Base-by-base conservation (phyloP, 2,113 vertebrate genomes). In the Capricornis sumatraensis region DNA sequence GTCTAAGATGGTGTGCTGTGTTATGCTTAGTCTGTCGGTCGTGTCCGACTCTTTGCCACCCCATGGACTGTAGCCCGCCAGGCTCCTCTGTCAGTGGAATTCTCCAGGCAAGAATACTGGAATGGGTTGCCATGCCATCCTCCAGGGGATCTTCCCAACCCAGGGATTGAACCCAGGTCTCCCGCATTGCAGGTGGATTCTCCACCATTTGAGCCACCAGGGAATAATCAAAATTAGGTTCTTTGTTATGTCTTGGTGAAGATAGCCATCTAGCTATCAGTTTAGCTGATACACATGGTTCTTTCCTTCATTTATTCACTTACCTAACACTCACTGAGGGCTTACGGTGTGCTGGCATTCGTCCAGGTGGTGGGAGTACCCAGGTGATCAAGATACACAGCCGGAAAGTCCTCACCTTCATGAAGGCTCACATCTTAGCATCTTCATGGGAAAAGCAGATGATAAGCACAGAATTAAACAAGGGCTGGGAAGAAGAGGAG, bases 21-120 rank as follows among this genome's bases (percentile, higher is more conserved):
- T 74, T 40, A 40, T 2, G 21, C 19, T 71, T 40, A 74, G 67
- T 40, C 5, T 12, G 19, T 74, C n/a, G 12, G 19, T 40, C 2
- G 0, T 71, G n/a, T 36, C 2, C 11, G n/a, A 71, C 17, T 12
- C 10, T 71, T 71, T 71, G n/a, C 0, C 5, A 40, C 19, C n/a
- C 67, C n/a, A 12, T 23, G n/a, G n/a, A 40, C 67, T 12, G 10
- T 71, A 40, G 67, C n/a, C n/a, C 1, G 5, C 10, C n/a, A 40
- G 67, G 19, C 67, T 71, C 67, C n/a, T 71, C n/a, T 23, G 19
- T 71, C n/a, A 5, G 9, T 71, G 67, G 10, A 12, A 40, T 71
- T 71, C 17, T 40, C n/a, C 67, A 71, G 67, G 10, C n/a, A 71
- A 71, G 67, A 40, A 12, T 40, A 23, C 19, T 71, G 67, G 12